Conservation (phyloP, 1,140 invertebrate genomes). For the Acromyrmex echinatior region DNA sequence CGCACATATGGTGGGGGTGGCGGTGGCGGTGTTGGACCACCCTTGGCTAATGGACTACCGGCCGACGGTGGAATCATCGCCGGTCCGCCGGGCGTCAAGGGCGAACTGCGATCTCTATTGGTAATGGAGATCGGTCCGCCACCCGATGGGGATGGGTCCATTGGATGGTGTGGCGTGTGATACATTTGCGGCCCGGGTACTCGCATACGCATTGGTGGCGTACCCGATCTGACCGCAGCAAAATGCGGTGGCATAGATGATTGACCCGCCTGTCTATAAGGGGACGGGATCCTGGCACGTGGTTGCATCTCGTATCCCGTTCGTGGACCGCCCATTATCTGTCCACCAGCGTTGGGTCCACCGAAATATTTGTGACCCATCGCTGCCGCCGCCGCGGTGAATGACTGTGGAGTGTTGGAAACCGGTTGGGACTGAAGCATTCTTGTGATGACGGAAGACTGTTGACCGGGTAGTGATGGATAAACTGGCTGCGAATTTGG, state of each 20-base stretch:
- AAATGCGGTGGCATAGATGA: constrained; percentile 84
- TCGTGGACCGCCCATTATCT: constrained; percentile 83
- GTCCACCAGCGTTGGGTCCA: constrained; percentile 76
- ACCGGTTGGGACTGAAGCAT: constrained; percentile 88
- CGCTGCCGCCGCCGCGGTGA: constrained; percentile 84
- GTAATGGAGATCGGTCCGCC: constrained; percentile 86
- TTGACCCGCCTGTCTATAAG: constrained; percentile 84
- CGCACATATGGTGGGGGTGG: constrained; percentile 82
- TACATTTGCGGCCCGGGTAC: constrained; percentile 85
- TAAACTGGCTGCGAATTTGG: constrained; percentile 81
- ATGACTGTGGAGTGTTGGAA: constrained; percentile 82
- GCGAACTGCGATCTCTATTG: constrained; percentile 83
- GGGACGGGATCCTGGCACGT: constrained; percentile 84
- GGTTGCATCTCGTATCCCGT: constrained; percentile 83
- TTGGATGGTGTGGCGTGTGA: constrained; percentile 86
- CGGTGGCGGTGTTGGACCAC: constrained; percentile 84
- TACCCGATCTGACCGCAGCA: constrained; percentile 82
- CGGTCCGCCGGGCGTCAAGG: constrained; percentile 78
- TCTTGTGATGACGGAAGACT: constrained; percentile 89
- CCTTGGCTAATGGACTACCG: constrained; percentile 82
- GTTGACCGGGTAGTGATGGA: constrained; percentile 84
- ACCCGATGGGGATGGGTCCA: constrained; percentile 88
- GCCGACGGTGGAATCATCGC: constrained; percentile 83
- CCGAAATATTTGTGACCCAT: constrained; percentile 87
- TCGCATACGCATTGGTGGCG: constrained; percentile 84